Evolutionary conservation across 2,113 vertebrate species (phyloP).

Genomic region (Parotia lawesii): DNA sequence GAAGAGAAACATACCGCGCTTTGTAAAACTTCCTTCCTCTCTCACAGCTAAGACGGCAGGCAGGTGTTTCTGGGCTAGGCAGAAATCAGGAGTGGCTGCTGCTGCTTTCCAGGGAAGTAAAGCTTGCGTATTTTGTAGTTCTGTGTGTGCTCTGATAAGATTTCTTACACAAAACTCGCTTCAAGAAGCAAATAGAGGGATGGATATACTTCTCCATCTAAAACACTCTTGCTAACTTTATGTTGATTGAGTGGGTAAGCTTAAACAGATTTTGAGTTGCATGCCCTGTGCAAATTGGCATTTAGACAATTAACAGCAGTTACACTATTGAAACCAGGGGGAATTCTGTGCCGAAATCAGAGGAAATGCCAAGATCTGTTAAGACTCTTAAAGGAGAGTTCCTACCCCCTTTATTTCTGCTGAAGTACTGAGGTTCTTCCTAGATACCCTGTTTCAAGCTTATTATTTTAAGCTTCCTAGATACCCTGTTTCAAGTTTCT

Average conservation of each 20-base stretch:
- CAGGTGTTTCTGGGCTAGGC: neutral
- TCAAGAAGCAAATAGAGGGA: neutral
- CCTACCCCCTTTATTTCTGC: neutral
- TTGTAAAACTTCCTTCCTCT: neutral
- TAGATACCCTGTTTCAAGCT: neutral
- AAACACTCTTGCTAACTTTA: neutral
- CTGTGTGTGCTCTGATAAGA: neutral
- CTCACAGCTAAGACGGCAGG: neutral
- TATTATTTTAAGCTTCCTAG: neutral
- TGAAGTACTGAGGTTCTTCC: neutral
- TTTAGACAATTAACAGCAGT: neutral
- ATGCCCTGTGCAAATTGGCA: neutral
- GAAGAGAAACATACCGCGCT: fast-evolving
- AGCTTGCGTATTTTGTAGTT: neutral
- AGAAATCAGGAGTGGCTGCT: neutral
- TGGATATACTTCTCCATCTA: neutral
- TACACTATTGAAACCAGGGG: fast-evolving
- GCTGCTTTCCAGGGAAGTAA: neutral
- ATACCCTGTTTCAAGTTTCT: neutral
- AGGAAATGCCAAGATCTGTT: neutral
- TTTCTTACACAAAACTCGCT: neutral
- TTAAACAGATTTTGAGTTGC: neutral
- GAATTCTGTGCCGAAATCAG: neutral
- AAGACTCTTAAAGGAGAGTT: neutral
- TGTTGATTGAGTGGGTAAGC: neutral